Evolutionary conservation across 2,888 invertebrate species (phyloP), one percentile per base, ranked within the genome.

Genomic region (Hemistola chrysoprasaria): DNA sequence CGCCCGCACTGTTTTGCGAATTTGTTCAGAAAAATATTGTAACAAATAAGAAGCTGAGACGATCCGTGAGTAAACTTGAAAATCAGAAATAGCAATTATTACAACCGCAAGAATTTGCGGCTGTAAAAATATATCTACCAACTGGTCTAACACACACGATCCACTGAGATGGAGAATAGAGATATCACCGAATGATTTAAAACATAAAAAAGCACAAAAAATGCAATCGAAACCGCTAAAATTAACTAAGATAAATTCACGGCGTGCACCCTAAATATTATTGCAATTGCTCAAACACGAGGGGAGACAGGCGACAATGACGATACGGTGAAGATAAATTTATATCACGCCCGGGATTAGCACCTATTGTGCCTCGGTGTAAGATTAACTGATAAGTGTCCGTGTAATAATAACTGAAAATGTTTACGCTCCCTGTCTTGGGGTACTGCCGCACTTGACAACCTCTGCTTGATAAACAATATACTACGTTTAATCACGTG

Each of bases 331-430:
- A 75, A 85, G 85, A 86, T 85, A 84, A 84, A 85, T 85, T 83
- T 76, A 78, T 84, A 71, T 85, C 85, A 78, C 85, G 81, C 78
- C 73, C 71, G n/a, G 80, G 87, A 87, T 87, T 87, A 87, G 81
- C 78, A 49, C 49, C 69, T 61, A 83, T 87, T 88, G 87, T 86
- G 63, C 56, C 59, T 63, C 73, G 62, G 83, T 80, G 83, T 80
- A 83, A 87, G 87, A 88, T 88, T 86, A 86, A 84, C 80, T 82
- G 87, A 88, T 88, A 87, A 86, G 86, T 86, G 82, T 78, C 75
- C 67, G 78, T 78, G 16, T 83, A 86, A 85, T 86, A 86, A 86
- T 86, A 87, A 78, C 57, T 73, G 62, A 61, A 34, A 64, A 79
- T 84, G 82, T 84, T 81, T 81, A 62, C 72, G 70, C 71, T 65